Conservation (phyloP, 2,797 vertebrate genomes). For the Schizopygopsis pylzovi region DNA sequence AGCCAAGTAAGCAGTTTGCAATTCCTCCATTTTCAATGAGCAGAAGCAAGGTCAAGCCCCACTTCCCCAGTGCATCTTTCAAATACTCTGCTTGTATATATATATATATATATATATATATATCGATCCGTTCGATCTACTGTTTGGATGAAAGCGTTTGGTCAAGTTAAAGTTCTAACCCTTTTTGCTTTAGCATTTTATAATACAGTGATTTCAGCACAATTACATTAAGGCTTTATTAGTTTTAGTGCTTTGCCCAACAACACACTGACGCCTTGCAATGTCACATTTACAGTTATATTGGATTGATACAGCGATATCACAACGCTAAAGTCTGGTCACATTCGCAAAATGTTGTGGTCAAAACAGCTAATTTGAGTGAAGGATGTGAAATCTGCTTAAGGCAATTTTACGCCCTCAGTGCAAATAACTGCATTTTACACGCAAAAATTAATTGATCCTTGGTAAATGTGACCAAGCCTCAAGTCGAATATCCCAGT, state of each 20-base stretch:
- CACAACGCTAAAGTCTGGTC: neutral
- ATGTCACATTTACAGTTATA: constrained; percentile 6
- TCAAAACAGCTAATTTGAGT: neutral
- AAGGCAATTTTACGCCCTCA: neutral
- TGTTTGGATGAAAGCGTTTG: constrained; percentile 32
- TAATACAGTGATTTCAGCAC: constrained; percentile 30
- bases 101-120: no score
- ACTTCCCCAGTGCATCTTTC: neutral
- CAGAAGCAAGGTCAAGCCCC: neutral
- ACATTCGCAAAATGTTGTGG: neutral
- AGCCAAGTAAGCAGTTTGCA: constrained; percentile 24
- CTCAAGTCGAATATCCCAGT: neutral
- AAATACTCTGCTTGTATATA: constrained; percentile 20
- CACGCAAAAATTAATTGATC: neutral
- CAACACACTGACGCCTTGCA: neutral
- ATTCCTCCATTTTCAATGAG: neutral
- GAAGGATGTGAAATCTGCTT: neutral
- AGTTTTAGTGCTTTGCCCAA: constrained; percentile 22
- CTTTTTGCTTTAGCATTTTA: constrained; percentile 7
- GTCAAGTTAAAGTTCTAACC: neutral
- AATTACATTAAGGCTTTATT: constrained; percentile 38
- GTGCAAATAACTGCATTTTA: neutral
- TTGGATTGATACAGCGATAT: neutral
- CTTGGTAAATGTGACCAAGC: neutral
- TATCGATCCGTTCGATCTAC: neutral